Percentiles rank a stretch among this genome's conserved stretches.
These are phyloP conservation scores for Apus apus DNA, from an alignment of 2,113 vertebrate species.

Conservation along the genomic window DNA sequence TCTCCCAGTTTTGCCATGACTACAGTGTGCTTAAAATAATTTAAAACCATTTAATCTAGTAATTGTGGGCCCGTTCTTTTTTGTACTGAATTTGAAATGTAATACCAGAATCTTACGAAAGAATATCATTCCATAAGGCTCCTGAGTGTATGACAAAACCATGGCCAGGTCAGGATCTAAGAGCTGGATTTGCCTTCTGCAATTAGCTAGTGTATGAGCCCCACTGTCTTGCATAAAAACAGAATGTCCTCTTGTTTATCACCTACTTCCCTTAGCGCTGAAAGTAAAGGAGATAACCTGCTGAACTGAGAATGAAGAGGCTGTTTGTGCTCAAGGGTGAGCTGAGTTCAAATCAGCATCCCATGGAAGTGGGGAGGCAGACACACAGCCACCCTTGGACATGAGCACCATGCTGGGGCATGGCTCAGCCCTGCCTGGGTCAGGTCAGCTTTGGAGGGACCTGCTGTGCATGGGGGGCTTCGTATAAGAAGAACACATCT, in stretches of 20 bases:
- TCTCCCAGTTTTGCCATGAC: background rate
- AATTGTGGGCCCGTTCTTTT: background rate
- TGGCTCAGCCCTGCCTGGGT: background rate
- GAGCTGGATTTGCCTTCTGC: background rate
- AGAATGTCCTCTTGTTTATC: background rate
- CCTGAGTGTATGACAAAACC: background rate
- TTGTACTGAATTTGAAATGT: background rate
- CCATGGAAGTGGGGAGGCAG: background rate
- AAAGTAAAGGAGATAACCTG: background rate
- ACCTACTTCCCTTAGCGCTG: background rate
- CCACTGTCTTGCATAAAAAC: background rate
- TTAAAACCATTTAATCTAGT: background rate
- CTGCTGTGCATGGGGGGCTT: fast-evolving
- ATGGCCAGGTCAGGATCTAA: background rate
- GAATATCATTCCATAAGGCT: background rate
- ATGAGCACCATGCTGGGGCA: fast-evolving
- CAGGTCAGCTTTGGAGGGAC: background rate
- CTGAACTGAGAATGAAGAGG: background rate
- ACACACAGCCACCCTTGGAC: background rate
- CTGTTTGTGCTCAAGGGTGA: background rate
- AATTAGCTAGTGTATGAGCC: background rate
- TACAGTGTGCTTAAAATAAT: background rate
- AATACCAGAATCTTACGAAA: background rate
- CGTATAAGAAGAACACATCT: background rate
- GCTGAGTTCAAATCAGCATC: background rate